Conservation (phyloP, 2,888 invertebrate genomes). For the Erynnis tages region DNA sequence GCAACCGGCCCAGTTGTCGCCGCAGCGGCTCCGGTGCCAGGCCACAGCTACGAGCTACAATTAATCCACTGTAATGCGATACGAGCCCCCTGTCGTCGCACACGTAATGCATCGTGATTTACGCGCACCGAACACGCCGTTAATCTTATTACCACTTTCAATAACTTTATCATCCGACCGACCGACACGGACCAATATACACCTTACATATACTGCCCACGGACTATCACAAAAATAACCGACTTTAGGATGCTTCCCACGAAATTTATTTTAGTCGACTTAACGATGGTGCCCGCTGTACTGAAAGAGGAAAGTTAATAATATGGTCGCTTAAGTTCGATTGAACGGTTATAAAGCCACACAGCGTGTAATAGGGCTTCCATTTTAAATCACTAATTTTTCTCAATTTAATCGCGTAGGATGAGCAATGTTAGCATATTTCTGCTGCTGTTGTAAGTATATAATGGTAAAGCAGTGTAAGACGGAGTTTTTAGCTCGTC, state of each 20-base stretch:
- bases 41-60: slow-evolving; percentile 65
- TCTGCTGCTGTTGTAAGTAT: too few relatives aligned
- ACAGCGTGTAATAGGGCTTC: slow-evolving; percentile 10
- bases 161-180: slow-evolving; percentile 76
- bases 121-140: slow-evolving; percentile 70
- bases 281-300: slow-evolving; percentile 67
- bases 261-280: slow-evolving; percentile 74
- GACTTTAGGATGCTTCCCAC: slow-evolving; percentile 63
- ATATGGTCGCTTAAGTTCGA: slow-evolving; percentile 51
- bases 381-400: slow-evolving; percentile 6
- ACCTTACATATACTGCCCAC: slow-evolving; percentile 53
- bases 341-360: slow-evolving; percentile 51
- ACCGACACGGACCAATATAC: slow-evolving; percentile 55
- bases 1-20: slow-evolving; percentile 59
- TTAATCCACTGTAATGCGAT: slow-evolving; percentile 78
- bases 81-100: slow-evolving; percentile 72
- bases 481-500: too few relatives aligned
- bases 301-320: slow-evolving; percentile 66
- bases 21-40: slow-evolving; percentile 40
- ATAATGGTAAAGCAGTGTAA: too few relatives aligned
- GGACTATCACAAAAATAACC: slow-evolving; percentile 40
- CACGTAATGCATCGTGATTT: slow-evolving; percentile 79
- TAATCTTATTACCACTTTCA: slow-evolving; percentile 81
- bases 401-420: background rate
- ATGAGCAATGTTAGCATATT: background rate